These are phyloP conservation scores for Drosophila pseudotakahashii DNA, from an alignment of 2,888 invertebrate species.

Conservation along the genomic window DNA sequence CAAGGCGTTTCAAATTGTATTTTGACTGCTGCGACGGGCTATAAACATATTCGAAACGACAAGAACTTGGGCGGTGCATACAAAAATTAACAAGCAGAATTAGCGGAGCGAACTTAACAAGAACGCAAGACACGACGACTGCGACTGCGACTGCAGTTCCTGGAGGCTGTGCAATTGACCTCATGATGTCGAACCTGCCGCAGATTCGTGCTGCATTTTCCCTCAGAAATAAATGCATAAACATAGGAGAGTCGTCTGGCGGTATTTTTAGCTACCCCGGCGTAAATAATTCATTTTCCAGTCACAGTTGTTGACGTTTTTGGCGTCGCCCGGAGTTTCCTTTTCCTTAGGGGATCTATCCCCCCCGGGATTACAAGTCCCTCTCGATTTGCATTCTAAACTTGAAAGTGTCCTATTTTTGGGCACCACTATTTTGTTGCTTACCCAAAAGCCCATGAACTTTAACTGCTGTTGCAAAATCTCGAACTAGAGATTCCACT, in stretches of 20 bases:
- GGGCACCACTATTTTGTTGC: not conserved
- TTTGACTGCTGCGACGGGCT: constrained; percentile 56
- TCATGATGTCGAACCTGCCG: constrained; percentile 63
- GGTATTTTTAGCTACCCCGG: constrained; percentile 72
- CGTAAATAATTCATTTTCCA: constrained; percentile 81
- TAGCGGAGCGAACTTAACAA: constrained; percentile 57
- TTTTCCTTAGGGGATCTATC: constrained; percentile 33
- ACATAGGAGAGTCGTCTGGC: constrained; percentile 42
- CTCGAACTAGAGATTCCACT: constrained; percentile 73
- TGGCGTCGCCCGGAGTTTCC: constrained; percentile 57
- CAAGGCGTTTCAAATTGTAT: constrained; percentile 53
- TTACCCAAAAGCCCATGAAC: constrained; percentile 53
- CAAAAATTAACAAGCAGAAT: constrained; percentile 66
- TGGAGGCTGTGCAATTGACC: constrained; percentile 60
- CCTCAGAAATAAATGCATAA: constrained; percentile 43
- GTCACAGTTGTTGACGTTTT: constrained; percentile 78
- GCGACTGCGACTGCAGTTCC: not conserved
- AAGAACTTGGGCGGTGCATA: constrained; percentile 43
- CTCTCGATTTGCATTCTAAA: constrained; percentile 32
- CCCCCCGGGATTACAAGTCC: constrained; percentile 2
- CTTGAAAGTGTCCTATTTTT: constrained; percentile 28
- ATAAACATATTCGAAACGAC: constrained; percentile 69
- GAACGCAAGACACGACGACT: constrained; percentile 43
- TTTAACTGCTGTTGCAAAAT: constrained; percentile 63
- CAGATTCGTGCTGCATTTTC: constrained; percentile 38